Percentiles rank a stretch among this genome's conserved stretches.
phyloP scores from a whole-genome alignment of 2,888 invertebrate species.

The Julus scanicus region DNA sequence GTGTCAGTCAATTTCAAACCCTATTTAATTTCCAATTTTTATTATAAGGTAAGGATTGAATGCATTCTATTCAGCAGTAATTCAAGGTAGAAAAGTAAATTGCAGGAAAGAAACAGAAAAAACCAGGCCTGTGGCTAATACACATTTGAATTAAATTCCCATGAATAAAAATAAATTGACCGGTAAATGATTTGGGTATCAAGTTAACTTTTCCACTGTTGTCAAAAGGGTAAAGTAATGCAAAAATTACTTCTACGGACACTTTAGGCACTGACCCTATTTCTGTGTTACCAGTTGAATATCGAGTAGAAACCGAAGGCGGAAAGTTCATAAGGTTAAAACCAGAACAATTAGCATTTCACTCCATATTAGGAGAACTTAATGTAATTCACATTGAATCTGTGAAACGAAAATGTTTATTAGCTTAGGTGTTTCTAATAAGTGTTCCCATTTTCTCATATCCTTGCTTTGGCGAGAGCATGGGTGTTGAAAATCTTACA shows the following conservation, averaged over 20 bases:
- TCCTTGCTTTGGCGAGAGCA: not conserved
- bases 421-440: not conserved
- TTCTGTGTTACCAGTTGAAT: not conserved
- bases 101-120: not conserved
- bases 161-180: not conserved
- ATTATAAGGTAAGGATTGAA: not conserved
- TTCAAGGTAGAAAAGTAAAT: not conserved
- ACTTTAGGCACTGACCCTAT: not conserved
- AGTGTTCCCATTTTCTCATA: not conserved
- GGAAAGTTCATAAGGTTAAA: slow-evolving; percentile 30
- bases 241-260: not conserved
- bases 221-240: not conserved
- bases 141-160: slow-evolving; percentile 39
- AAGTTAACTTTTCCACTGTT: not conserved
- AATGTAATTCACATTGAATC: too few relatives aligned
- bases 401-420: not conserved
- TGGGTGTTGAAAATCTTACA: not conserved
- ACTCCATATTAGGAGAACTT: slow-evolving; percentile 5
- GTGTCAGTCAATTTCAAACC: too few relatives aligned
- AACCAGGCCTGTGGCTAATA: not conserved
- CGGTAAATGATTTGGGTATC: not conserved
- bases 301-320: not conserved
- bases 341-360: slow-evolving; percentile 13
- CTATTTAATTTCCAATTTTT: not conserved
- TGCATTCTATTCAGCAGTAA: not conserved